Evolutionary conservation across 2,797 vertebrate genomes (phyloP).

Genomic region (Amazona finschi): DNA sequence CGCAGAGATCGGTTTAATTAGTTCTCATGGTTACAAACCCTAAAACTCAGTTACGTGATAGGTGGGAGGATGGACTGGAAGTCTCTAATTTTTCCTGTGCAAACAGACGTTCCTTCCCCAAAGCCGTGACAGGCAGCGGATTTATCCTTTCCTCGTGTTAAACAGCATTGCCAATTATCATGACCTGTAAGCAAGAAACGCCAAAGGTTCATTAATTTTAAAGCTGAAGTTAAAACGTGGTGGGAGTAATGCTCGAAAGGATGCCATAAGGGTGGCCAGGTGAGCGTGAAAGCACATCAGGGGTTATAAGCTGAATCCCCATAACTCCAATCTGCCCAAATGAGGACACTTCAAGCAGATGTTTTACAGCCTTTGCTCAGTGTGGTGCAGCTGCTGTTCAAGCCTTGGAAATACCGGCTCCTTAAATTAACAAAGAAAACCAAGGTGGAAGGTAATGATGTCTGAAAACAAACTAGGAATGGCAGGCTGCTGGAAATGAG

Average conservation of each 20-base stretch:
- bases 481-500: background rate
- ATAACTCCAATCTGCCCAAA: background rate
- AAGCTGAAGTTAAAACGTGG: background rate
- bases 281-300: background rate
- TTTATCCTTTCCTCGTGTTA: background rate
- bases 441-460: slow-evolving; percentile 4
- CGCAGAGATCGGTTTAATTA: slow-evolving; percentile 51
- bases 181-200: background rate
- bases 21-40: background rate
- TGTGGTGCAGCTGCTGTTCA: background rate
- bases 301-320: background rate
- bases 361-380: background rate
- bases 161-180: background rate
- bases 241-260: background rate
- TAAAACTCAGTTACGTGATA: slow-evolving; percentile 12
- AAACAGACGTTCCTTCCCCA: background rate
- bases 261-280: background rate
- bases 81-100: slow-evolving; percentile 20
- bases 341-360: background rate
- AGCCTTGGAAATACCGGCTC: background rate
- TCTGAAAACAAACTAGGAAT: background rate
- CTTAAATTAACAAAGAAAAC: background rate
- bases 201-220: background rate
- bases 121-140: background rate
- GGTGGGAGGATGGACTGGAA: background rate